phyloP scores from a whole-genome alignment of 2,888 invertebrate species.

The Leptopterna dolabrata region DNA sequence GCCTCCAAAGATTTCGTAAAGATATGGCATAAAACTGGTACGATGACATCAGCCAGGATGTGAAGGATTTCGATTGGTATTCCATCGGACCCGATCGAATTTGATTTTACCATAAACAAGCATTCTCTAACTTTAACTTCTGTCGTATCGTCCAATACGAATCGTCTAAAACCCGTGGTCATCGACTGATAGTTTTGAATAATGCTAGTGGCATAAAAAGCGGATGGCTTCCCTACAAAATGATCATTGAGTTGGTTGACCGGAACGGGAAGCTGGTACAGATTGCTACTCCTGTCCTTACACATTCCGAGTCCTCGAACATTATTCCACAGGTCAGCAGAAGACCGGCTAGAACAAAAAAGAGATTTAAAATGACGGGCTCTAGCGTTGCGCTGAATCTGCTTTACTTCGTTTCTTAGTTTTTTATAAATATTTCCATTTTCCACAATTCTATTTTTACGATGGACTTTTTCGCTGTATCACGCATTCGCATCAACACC shows the following conservation, averaged over 20 bases:
- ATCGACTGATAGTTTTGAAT: neutral
- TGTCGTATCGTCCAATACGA: neutral
- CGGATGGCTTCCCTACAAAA: too few species aligned
- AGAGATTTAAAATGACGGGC: neutral
- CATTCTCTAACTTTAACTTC: neutral
- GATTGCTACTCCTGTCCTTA: neutral
- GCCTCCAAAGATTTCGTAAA: neutral
- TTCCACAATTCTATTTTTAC: neutral
- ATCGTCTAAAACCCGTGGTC: neutral
- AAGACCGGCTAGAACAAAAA: neutral
- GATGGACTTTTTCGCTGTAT: neutral
- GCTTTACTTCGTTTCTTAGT: neutral
- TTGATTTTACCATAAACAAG: too few species aligned
- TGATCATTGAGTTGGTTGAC: too few species aligned
- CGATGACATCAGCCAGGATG: too few species aligned
- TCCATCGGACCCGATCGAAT: neutral
- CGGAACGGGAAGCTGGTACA: neutral
- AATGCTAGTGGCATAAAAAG: neutral
- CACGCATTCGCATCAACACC: neutral
- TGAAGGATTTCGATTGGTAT: neutral
- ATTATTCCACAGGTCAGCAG: neutral
- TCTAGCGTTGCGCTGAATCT: neutral
- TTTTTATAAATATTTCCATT: neutral
- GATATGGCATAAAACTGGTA: neutral
- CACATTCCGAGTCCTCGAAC: neutral